Evolutionary conservation across 2,888 invertebrate species (phyloP).

Genomic region (Caenorhabditis macrosperma): DNA sequence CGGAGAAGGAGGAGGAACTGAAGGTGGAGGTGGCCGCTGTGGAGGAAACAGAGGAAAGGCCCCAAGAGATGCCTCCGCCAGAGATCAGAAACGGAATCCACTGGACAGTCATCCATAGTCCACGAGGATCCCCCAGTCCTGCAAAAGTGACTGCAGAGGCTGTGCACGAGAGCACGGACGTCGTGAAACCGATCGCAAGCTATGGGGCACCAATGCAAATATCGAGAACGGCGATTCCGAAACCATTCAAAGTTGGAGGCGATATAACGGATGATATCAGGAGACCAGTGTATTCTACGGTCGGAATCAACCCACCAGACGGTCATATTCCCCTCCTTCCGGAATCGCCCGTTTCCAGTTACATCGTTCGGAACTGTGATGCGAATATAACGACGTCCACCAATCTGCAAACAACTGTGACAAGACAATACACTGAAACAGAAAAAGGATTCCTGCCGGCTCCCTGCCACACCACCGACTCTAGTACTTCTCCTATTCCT

Average conservation of each 20-base stretch:
- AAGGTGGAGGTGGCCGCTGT: slow-evolving; percentile 3
- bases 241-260: slow-evolving; percentile 31
- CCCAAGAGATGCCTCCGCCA: slow-evolving; percentile 8
- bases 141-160: slow-evolving; percentile 36
- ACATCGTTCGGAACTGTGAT: slow-evolving; percentile 32
- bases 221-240: slow-evolving; percentile 46
- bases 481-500: slow-evolving; percentile 63
- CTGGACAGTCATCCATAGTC: slow-evolving; percentile 62
- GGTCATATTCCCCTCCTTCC: background rate
- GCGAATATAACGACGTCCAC: slow-evolving; percentile 34
- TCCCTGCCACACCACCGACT: slow-evolving; percentile 49
- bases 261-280: background rate
- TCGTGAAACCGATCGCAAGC: slow-evolving; percentile 40
- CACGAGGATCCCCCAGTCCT: slow-evolving; percentile 9
- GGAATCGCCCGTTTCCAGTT: slow-evolving; percentile 13
- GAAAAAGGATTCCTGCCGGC: background rate
- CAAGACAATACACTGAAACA: slow-evolving; percentile 15
- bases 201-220: slow-evolving; percentile 25
- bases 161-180: background rate
- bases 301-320: slow-evolving; percentile 1
- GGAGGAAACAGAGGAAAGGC: background rate
- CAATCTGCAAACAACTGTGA: slow-evolving; percentile 40
- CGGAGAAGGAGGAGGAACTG: slow-evolving; percentile 4
- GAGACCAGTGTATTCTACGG: slow-evolving; percentile 9
- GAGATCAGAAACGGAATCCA: slow-evolving; percentile 57